Conservation (phyloP, 2,113 vertebrate genomes). For the Sprattus sprattus region DNA sequence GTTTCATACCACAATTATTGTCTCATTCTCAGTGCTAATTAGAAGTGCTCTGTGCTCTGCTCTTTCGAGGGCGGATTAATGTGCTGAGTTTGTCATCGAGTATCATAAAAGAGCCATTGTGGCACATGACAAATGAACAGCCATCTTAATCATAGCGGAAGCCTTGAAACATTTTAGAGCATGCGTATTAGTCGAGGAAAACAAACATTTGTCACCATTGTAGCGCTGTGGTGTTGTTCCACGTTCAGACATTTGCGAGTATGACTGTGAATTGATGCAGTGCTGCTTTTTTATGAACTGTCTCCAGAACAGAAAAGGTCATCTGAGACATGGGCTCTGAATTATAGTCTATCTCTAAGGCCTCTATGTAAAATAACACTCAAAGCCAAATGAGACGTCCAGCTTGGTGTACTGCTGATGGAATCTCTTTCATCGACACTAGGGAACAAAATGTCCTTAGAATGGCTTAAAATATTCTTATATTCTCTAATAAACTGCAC, state of each 20-base stretch:
- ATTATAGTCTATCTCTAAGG: not conserved
- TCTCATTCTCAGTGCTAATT: not conserved
- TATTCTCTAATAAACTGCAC: not conserved
- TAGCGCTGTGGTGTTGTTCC: not conserved
- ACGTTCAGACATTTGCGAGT: not conserved
- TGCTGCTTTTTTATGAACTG: not conserved
- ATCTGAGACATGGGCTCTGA: not conserved
- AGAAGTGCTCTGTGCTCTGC: not conserved
- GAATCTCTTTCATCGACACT: not conserved
- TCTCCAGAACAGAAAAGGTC: slow-evolving; percentile 9
- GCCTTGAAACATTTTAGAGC: not conserved
- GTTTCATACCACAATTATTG: not conserved
- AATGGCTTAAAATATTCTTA: not conserved
- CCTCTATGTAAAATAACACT: not conserved
- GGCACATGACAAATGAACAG: not conserved
- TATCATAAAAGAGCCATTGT: not conserved
- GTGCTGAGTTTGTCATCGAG: not conserved
- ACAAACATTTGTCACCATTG: not conserved
- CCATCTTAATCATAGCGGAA: not conserved
- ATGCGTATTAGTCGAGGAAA: not conserved
- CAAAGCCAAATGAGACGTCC: not conserved
- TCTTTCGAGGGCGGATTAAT: not conserved
- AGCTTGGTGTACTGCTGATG: not conserved
- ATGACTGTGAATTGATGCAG: not conserved
- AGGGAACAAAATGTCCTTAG: not conserved